These are phyloP conservation scores for Glyptemys insculpta DNA, from an alignment of 2,797 vertebrate species.

Conservation along the genomic window DNA sequence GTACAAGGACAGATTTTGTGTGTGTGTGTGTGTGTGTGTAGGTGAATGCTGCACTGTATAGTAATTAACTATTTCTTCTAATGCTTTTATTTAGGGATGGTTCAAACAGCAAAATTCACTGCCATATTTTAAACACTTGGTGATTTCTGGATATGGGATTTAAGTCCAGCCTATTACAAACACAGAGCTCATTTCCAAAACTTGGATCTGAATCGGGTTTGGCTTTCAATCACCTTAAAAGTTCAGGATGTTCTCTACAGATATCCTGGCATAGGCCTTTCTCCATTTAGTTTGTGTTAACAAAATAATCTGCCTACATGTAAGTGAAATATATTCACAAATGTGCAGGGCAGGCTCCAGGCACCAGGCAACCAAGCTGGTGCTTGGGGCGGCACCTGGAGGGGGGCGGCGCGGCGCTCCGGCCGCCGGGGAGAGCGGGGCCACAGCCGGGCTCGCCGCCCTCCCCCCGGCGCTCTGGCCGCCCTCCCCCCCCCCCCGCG, in stretches of 20 bases:
- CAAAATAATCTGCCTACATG: background rate
- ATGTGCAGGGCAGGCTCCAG: too few species aligned
- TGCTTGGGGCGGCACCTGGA: too few species aligned
- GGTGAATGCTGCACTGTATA: slow-evolving; percentile 2
- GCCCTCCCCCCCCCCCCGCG: too few species aligned
- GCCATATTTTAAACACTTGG: slow-evolving; percentile 60
- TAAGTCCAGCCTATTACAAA: slow-evolving; percentile 56
- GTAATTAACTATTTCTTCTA: slow-evolving; percentile 68
- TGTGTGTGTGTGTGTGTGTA: slow-evolving; percentile 15
- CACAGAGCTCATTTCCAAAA: slow-evolving; percentile 42
- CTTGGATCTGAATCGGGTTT: slow-evolving; percentile 58
- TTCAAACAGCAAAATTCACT: slow-evolving; percentile 64
- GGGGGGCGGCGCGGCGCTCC: too few species aligned
- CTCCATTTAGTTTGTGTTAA: slow-evolving; percentile 58
- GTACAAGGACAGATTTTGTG: slow-evolving; percentile 47
- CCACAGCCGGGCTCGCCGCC: too few species aligned
- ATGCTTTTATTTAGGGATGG: slow-evolving; percentile 38
- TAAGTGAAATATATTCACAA: slow-evolving; percentile 20
- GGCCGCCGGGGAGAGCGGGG: too few species aligned
- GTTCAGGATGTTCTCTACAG: slow-evolving; percentile 52
- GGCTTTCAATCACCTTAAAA: slow-evolving; percentile 51
- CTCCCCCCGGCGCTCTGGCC: too few species aligned
- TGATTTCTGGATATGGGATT: slow-evolving; percentile 63
- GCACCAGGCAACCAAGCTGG: too few species aligned
- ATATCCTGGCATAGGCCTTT: slow-evolving; percentile 35